phyloP scores from a whole-genome alignment of 2,888 invertebrate genomes.

The Erebia ligea region DNA sequence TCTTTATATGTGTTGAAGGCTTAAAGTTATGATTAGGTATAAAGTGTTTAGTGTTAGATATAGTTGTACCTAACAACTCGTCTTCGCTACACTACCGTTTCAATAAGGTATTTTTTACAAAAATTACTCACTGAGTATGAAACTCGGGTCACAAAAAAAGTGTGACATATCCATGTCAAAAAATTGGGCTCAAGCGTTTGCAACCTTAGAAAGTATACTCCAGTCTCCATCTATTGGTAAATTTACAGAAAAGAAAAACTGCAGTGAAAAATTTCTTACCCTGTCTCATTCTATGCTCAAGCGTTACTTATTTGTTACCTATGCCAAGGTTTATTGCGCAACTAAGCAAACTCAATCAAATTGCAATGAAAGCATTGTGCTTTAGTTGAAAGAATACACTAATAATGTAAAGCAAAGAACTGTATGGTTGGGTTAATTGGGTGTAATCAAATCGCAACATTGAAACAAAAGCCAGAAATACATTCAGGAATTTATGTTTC shows the following conservation, averaged over 20 bases:
- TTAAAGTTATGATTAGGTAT: neutral
- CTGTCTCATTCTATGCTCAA: neutral
- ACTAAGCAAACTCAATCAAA: slow-evolving; percentile 14
- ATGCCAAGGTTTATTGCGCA: slow-evolving; percentile 11
- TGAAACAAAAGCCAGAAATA: slow-evolving; percentile 17
- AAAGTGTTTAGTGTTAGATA: too few relatives aligned
- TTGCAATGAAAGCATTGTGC: neutral
- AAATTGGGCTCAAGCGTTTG: too few relatives aligned
- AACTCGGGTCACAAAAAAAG: too few relatives aligned
- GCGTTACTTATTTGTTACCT: neutral
- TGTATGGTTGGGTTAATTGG: slow-evolving; percentile 9
- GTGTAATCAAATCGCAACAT: slow-evolving; percentile 6
- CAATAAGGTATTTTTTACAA: too few relatives aligned
- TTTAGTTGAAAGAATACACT: slow-evolving; percentile 11
- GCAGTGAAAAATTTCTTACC: neutral
- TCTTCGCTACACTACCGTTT: too few relatives aligned
- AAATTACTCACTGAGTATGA: too few relatives aligned
- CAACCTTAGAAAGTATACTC: too few relatives aligned
- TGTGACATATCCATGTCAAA: neutral
- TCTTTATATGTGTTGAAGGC: slow-evolving; percentile 12
- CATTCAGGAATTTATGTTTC: slow-evolving; percentile 4
- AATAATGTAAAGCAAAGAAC: too few relatives aligned
- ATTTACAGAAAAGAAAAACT: neutral
- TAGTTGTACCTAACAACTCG: too few relatives aligned
- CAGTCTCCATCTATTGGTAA: too few relatives aligned